Conservation (phyloP, 1,140 invertebrate species). For the Leptopilina clavipes region DNA sequence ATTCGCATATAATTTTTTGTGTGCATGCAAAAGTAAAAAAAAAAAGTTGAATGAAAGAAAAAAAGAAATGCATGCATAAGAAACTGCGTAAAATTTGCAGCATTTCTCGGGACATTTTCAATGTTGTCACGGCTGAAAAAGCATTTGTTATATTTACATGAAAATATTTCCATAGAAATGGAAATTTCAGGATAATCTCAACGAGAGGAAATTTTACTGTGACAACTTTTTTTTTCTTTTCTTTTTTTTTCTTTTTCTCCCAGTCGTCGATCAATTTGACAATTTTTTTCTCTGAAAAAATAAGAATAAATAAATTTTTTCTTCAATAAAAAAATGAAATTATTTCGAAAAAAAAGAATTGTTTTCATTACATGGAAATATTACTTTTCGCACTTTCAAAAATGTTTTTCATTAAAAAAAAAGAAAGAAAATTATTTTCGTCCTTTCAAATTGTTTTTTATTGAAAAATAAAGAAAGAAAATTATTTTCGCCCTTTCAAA, state of each 20-base stretch:
- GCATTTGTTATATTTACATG: slow-evolving; percentile 22
- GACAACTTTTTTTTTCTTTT: background rate
- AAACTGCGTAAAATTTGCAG: background rate
- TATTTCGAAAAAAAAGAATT: no score
- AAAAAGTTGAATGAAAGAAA: background rate
- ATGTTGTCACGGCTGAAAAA: background rate
- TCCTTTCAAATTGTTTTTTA: no score
- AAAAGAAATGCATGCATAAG: background rate
- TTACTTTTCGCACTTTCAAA: no score
- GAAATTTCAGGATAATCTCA: background rate
- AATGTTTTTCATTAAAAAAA: no score
- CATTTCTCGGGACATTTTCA: background rate
- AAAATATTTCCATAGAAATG: slow-evolving; percentile 25
- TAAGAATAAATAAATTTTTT: no score
- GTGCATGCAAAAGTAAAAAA: background rate
- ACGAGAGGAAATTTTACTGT: background rate
- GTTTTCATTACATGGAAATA: no score
- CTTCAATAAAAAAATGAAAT: no score
- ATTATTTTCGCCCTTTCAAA: no score
- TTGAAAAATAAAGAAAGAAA: no score
- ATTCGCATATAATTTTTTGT: slow-evolving; percentile 14
- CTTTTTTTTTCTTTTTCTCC: background rate
- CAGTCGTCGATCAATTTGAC: background rate
- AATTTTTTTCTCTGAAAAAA: background rate
- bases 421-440: no score